Base-by-base conservation (phyloP, 2,797 vertebrate genomes). In the Limnodromus scolopaceus region DNA sequence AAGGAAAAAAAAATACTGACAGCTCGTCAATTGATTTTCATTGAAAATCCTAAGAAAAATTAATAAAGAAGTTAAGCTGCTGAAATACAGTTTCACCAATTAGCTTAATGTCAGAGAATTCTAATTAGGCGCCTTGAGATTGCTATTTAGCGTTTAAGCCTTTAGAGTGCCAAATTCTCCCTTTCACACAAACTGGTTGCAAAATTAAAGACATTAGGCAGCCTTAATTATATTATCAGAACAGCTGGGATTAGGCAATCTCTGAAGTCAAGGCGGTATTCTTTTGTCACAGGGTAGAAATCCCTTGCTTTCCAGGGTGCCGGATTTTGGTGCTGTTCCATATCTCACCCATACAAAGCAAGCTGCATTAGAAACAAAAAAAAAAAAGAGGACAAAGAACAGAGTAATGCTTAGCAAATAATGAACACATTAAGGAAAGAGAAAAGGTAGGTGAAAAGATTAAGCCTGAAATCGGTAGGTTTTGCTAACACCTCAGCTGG, bases 201-300 rank as follows among this genome's bases (percentile, higher is more conserved):
- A 98, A 98, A 99, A 99, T 99, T 99, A 99, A 99, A 99, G 99
- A 99, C 99, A 99, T 99, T 99, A 99, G 99, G 99, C 99, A 98
- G 99, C 99, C 98, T 99, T 99, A 99, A 99, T 99, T 99, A 99
- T 99, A 99, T 99, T 99, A 99, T 99, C 99, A 99, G 99, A 99
- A 99, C 98, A 96, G 99, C 98, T 98, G 98, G 99, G 99, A 99
- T 99, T 99, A 99, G 99, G 98, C 99, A 99, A 99, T 99, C 99
- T 99, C 99, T 99, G 98, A 99, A 99, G 99, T 99, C 99, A 99
- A 99, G 99, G 98, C 99, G 98, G 98, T 98, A 98, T 98, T 99
- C 99, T 99, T 99, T 99, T 99, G 99, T 99, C 98, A 98, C 93
- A 87, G 97, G 97, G 98, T 98, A 98, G 98, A 99, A 99, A 99